These are phyloP conservation scores for Boleophthalmus pectinirostris DNA, from an alignment of 2,113 vertebrate genomes.

Conservation along the genomic window DNA sequence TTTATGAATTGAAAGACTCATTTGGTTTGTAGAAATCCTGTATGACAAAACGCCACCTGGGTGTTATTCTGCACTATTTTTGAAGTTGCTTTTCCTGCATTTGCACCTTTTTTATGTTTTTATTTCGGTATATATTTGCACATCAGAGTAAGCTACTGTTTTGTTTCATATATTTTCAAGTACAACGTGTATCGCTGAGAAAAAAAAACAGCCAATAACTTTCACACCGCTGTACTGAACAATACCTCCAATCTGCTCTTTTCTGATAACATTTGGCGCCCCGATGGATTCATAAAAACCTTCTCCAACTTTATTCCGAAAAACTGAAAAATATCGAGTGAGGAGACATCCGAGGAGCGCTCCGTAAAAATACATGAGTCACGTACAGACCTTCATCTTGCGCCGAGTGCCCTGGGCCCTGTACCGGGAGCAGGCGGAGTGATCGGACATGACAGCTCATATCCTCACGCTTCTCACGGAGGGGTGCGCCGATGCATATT, in stretches of 20 bases:
- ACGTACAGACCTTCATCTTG: constrained; percentile 24
- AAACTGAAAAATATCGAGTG: constrained; percentile 21
- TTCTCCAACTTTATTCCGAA: constrained; percentile 16
- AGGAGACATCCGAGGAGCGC: constrained; percentile 6
- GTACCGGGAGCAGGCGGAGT: constrained; percentile 35
- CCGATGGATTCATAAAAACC: constrained; percentile 12
- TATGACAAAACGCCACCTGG: too few relatives aligned
- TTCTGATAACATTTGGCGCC: not conserved
- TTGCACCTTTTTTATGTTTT: too few relatives aligned
- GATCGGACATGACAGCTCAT: constrained; percentile 56
- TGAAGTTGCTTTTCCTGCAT: too few relatives aligned
- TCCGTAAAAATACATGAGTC: constrained; percentile 46
- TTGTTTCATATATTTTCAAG: too few relatives aligned
- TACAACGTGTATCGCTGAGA: too few relatives aligned
- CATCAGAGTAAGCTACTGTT: too few relatives aligned
- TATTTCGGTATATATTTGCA: too few relatives aligned
- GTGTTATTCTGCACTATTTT: too few relatives aligned
- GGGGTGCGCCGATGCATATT: constrained; percentile 42
- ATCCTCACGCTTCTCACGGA: constrained; percentile 21
- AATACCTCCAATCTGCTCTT: not conserved
- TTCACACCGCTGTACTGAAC: too few relatives aligned
- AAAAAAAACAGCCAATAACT: too few relatives aligned
- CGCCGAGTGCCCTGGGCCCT: constrained; percentile 37
- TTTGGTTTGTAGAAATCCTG: too few relatives aligned
- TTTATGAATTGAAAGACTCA: too few relatives aligned